Evolutionary conservation across 2,888 invertebrate species (phyloP).

Genomic region (Phyllotreta cruciferae): DNA sequence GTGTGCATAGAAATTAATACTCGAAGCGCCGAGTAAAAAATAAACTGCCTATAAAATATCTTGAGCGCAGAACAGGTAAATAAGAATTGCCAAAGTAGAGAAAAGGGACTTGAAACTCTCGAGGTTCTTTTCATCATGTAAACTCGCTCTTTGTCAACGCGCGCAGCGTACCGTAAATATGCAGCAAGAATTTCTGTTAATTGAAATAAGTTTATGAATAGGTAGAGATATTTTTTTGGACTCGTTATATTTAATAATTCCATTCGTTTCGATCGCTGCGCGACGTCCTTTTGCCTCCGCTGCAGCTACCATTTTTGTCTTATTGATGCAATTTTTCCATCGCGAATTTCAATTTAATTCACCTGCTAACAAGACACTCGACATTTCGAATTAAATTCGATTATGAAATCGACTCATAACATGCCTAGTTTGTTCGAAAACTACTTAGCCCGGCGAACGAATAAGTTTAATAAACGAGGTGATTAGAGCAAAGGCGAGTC

Average conservation of each 20-base stretch:
- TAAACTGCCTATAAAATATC: too few relatives aligned
- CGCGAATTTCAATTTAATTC: too few relatives aligned
- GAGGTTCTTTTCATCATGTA: constrained; percentile 11
- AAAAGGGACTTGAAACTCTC: constrained; percentile 9
- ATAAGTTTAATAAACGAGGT: constrained; percentile 10
- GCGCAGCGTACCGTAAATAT: constrained; percentile 2
- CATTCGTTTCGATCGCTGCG: background rate
- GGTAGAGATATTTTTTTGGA: background rate
- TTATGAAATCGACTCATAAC: too few relatives aligned
- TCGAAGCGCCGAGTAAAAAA: too few relatives aligned
- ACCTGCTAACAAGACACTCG: too few relatives aligned
- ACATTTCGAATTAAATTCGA: too few relatives aligned
- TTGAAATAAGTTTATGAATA: constrained; percentile 11
- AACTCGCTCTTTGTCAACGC: constrained; percentile 4
- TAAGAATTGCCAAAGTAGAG: constrained; percentile 14
- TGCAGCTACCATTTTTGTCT: too few relatives aligned
- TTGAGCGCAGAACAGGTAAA: constrained; percentile 7
- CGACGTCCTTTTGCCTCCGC: too few relatives aligned
- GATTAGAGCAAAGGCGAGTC: background rate
- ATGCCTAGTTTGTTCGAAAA: too few relatives aligned
- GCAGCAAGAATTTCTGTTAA: constrained; percentile 8
- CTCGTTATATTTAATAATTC: constrained; percentile 5
- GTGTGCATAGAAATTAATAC: too few relatives aligned
- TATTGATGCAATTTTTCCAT: too few relatives aligned
- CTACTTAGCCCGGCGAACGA: background rate